These are phyloP conservation scores for Acanthosepion pharaonis DNA, from an alignment of 2,888 invertebrate genomes.

Conservation along the genomic window DNA sequence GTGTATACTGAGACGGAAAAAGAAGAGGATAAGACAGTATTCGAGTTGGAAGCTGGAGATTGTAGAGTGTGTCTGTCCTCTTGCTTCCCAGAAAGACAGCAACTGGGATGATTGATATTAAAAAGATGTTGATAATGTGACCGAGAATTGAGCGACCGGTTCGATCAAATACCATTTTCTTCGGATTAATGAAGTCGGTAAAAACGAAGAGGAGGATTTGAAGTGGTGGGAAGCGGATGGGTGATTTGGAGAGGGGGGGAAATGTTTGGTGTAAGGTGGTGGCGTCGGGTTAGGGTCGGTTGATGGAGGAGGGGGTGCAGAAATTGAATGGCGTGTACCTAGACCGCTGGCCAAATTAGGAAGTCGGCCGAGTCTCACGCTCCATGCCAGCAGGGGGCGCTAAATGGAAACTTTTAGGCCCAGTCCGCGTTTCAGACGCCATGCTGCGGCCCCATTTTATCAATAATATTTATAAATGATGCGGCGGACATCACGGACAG, in stretches of 20 bases:
- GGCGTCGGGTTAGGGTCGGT: not conserved
- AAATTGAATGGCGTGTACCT: conserved; percentile 33
- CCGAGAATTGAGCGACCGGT: conserved; percentile 21
- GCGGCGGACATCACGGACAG: conserved; percentile 33
- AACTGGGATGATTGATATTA: conserved; percentile 33
- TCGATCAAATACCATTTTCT: conserved; percentile 33
- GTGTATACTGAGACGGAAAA: not conserved
- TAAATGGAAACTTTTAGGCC: conserved; percentile 33
- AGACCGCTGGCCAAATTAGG: conserved; percentile 33
- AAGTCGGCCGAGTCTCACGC: conserved; percentile 22
- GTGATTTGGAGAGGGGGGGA: not conserved
- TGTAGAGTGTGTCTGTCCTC: not conserved
- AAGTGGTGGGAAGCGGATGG: not conserved
- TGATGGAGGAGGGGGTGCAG: not conserved
- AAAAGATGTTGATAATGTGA: conserved; percentile 33
- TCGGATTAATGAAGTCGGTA: conserved; percentile 33
- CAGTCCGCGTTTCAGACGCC: conserved; percentile 33
- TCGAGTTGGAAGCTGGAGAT: not conserved
- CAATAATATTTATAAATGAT: conserved; percentile 33
- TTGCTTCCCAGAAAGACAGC: not conserved
- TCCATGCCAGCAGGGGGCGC: conserved; percentile 20
- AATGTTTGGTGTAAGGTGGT: not conserved
- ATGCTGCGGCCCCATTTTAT: conserved; percentile 33
- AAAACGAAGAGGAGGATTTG: conserved; percentile 7
- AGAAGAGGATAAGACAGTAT: not conserved